phyloP scores from a whole-genome alignment of 2,888 invertebrate species.

The Amblyjoppa fuscipennis region DNA sequence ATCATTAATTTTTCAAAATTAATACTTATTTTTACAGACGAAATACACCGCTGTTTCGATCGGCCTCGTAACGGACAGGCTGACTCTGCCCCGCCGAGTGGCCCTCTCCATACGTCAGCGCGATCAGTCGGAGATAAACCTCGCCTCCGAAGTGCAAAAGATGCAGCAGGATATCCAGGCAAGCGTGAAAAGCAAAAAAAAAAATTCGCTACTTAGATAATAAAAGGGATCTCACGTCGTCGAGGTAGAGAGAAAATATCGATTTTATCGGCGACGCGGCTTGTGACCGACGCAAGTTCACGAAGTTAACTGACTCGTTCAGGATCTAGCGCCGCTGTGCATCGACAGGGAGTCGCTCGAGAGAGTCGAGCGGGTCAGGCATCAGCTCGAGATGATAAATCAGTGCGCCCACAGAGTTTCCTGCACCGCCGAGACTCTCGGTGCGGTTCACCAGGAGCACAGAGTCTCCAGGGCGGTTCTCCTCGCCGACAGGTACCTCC shows the following conservation, averaged over 20 bases:
- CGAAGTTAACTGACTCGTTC: slow-evolving; percentile 49
- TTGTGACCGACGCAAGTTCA: background rate
- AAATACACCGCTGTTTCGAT: slow-evolving; percentile 82
- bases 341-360: slow-evolving; percentile 82
- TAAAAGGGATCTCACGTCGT: slow-evolving; percentile 36
- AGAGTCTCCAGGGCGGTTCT: slow-evolving; percentile 80
- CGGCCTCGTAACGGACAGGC: slow-evolving; percentile 80
- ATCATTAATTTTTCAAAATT: background rate
- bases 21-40: slow-evolving; percentile 72
- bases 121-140: slow-evolving; percentile 81
- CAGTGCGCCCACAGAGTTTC: slow-evolving; percentile 81
- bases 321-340: slow-evolving; percentile 81
- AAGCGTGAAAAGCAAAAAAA: slow-evolving; percentile 65
- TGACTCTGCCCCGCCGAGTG: slow-evolving; percentile 79
- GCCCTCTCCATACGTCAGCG: slow-evolving; percentile 80
- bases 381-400: slow-evolving; percentile 81
- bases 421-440: slow-evolving; percentile 81
- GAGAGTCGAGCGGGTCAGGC: slow-evolving; percentile 79
- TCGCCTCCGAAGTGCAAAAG: slow-evolving; percentile 77
- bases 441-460: slow-evolving; percentile 82
- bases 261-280: background rate
- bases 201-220: slow-evolving; percentile 28
- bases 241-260: slow-evolving; percentile 36
- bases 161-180: slow-evolving; percentile 82
- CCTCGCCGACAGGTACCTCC: slow-evolving; percentile 81